These are phyloP conservation scores for Scrobipalpa costella DNA, from an alignment of 2,888 invertebrate species.

Conservation along the genomic window DNA sequence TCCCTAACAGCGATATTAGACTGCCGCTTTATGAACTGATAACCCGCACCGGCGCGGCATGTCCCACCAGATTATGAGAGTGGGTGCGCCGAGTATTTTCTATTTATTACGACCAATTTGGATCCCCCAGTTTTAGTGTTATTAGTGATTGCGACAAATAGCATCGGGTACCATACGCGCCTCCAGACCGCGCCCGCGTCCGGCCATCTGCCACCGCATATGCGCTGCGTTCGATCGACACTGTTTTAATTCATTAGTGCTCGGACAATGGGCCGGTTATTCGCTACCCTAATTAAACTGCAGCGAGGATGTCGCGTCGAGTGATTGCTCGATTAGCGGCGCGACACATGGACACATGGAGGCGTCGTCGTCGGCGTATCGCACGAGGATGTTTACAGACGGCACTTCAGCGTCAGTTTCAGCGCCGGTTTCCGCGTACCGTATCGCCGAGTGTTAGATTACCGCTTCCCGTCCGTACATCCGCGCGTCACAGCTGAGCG, in stretches of 20 bases:
- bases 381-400: constrained; percentile 39
- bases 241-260: constrained; percentile 76
- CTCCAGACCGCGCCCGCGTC: constrained; percentile 67
- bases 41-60: constrained; percentile 37
- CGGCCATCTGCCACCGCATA: constrained; percentile 79
- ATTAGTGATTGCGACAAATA: constrained; percentile 69
- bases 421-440: constrained; percentile 58
- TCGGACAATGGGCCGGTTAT: constrained; percentile 63
- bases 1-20: constrained; percentile 41
- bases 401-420: constrained; percentile 49
- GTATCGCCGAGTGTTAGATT: constrained; percentile 74
- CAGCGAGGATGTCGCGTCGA: constrained; percentile 34
- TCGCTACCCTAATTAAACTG: constrained; percentile 52
- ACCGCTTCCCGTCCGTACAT: constrained; percentile 77
- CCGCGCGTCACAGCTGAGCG: constrained; percentile 77
- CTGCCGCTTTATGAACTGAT: constrained; percentile 41
- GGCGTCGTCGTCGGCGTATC: constrained; percentile 25
- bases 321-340: constrained; percentile 34
- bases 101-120: constrained; percentile 33
- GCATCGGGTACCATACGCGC: constrained; percentile 67
- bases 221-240: constrained; percentile 69
- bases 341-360: constrained; percentile 28
- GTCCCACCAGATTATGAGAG: constrained; percentile 25
- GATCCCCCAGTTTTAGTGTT: constrained; percentile 50
- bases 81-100: constrained; percentile 28